Evolutionary conservation across 2,888 invertebrate genomes (phyloP).

Genomic region (Podotricha telesiphe): DNA sequence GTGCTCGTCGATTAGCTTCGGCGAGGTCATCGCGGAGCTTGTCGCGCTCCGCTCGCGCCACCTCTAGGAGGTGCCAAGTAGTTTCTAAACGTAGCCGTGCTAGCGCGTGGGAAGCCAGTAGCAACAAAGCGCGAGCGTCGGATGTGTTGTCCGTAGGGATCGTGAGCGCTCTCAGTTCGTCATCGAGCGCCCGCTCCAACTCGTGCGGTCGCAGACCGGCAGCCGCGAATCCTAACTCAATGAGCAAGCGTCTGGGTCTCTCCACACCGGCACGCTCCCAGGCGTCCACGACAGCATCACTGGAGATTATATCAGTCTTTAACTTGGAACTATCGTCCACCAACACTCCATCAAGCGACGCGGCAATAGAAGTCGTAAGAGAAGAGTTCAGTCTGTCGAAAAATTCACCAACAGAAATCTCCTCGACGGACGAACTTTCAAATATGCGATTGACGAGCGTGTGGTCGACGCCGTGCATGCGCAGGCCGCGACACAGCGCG

Average conservation of each 20-base stretch:
- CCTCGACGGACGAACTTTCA: slow-evolving; percentile 55
- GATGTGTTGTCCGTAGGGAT: slow-evolving; percentile 44
- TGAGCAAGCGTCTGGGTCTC: slow-evolving; percentile 85
- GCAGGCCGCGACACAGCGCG: slow-evolving; percentile 66
- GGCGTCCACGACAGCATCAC: slow-evolving; percentile 85
- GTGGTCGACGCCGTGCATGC: slow-evolving; percentile 68
- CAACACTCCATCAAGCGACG: slow-evolving; percentile 47
- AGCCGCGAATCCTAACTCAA: slow-evolving; percentile 86
- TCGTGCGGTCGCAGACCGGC: slow-evolving; percentile 84
- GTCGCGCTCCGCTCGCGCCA: slow-evolving; percentile 89
- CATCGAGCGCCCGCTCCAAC: slow-evolving; percentile 87
- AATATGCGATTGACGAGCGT: slow-evolving; percentile 67
- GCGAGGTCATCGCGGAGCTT: slow-evolving; percentile 90
- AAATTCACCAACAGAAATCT: slow-evolving; percentile 76
- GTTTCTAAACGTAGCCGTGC: slow-evolving; percentile 88
- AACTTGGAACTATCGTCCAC: slow-evolving; percentile 30
- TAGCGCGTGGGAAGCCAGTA: slow-evolving; percentile 86
- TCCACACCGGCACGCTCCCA: slow-evolving; percentile 89
- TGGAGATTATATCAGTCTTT: slow-evolving; percentile 56
- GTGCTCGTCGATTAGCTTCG: slow-evolving; percentile 92
- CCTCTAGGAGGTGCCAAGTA: slow-evolving; percentile 88
- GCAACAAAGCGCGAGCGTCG: slow-evolving; percentile 63
- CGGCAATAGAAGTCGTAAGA: slow-evolving; percentile 62
- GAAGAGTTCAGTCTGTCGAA: slow-evolving; percentile 69
- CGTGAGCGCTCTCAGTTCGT: slow-evolving; percentile 77